Conservation (phyloP, 2,113 vertebrate genomes). For the Tetraodon nigroviridis region DNA sequence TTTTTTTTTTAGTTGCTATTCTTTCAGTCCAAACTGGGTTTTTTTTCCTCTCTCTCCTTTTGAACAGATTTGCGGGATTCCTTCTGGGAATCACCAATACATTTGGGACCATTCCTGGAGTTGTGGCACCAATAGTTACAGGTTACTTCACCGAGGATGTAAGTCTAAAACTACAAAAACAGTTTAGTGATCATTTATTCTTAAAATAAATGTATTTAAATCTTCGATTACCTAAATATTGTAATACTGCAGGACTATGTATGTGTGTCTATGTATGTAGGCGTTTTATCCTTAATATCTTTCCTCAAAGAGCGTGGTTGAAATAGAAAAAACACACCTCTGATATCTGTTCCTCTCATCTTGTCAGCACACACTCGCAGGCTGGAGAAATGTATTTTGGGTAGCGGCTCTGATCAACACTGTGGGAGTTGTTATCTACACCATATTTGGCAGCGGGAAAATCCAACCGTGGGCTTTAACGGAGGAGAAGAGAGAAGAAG, state of each 20-base stretch:
- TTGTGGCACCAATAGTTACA: constrained; percentile 65
- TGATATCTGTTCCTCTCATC: neutral
- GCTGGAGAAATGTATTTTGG: constrained; percentile 75
- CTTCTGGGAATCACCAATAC: constrained; percentile 79
- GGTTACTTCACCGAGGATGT: constrained; percentile 74
- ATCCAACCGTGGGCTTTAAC: constrained; percentile 73
- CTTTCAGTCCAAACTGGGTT: neutral
- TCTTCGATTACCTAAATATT: neutral
- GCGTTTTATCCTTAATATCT: neutral
- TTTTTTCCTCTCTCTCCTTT: neutral
- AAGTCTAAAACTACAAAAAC: constrained; percentile 19
- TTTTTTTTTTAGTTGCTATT: no score
- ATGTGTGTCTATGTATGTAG: neutral
- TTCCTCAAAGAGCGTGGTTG: no score
- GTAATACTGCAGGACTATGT: neutral
- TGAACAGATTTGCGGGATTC: constrained; percentile 66
- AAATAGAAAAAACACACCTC: neutral
- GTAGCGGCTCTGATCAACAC: constrained; percentile 64
- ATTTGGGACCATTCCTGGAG: constrained; percentile 70
- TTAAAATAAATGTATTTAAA: no score
- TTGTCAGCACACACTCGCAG: constrained; percentile 63
- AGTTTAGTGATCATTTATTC: neutral
- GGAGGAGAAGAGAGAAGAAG: constrained; percentile 47
- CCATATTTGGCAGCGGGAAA: constrained; percentile 63
- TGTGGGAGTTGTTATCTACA: constrained; percentile 63